phyloP scores from a whole-genome alignment of 1,140 invertebrate genomes.

The Ceratitis capitata region DNA sequence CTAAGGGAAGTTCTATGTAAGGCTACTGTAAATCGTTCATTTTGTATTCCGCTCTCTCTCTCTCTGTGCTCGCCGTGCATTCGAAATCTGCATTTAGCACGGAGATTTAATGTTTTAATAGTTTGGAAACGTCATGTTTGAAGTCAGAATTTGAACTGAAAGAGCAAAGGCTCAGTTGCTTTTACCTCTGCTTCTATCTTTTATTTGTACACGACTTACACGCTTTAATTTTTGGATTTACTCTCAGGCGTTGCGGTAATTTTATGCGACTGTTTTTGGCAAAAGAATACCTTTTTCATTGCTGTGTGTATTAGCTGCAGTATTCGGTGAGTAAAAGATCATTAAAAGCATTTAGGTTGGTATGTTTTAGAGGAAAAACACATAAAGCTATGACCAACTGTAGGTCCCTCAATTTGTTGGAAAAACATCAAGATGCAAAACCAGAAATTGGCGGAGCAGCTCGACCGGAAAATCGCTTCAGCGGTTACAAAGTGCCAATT shows the following conservation, averaged over 20 bases:
- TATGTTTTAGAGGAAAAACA: too few species aligned
- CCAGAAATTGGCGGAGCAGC: too few species aligned
- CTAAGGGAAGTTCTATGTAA: too few species aligned
- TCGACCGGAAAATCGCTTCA: too few species aligned
- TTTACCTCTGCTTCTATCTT: background rate
- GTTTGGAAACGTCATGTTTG: background rate
- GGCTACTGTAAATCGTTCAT: background rate
- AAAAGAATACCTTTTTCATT: background rate
- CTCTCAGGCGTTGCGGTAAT: background rate
- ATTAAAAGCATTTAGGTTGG: too few species aligned
- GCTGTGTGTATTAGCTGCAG: background rate
- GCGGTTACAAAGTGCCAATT: too few species aligned
- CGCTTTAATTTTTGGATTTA: background rate
- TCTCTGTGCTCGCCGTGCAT: too few species aligned
- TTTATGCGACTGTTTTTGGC: background rate
- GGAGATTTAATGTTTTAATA: conserved; percentile 27
- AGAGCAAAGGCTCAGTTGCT: background rate
- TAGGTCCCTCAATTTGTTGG: too few species aligned
- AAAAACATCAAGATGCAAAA: too few species aligned
- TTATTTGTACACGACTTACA: background rate
- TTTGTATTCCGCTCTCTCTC: background rate
- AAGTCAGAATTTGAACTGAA: background rate
- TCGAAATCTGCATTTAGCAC: background rate
- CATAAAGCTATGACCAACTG: too few species aligned
- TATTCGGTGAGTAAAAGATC: background rate